Evolutionary conservation across 2,113 vertebrate genomes (phyloP).

Genomic region (Rhadina sibilatrix): DNA sequence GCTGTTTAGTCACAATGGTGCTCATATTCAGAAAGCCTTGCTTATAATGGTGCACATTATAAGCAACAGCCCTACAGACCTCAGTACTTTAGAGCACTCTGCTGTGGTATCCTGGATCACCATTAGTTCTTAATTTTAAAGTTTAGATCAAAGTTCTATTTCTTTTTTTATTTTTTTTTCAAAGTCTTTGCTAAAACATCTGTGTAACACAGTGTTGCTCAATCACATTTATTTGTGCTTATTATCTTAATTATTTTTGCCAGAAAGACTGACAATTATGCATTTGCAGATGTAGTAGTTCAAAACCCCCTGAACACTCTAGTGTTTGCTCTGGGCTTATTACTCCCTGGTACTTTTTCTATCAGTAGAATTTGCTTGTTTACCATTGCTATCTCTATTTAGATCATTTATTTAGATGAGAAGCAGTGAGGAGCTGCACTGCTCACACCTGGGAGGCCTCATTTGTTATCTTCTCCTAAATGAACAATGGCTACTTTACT

Average conservation of each 20-base stretch:
- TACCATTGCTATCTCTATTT: constrained; percentile 25
- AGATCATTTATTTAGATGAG: constrained; percentile 46
- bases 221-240: constrained; percentile 29
- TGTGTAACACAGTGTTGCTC: not conserved
- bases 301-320: not conserved
- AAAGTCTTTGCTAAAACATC: constrained; percentile 22
- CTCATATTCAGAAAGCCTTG: too few species aligned
- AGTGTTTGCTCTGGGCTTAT: constrained; percentile 51
- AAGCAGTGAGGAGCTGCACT: not conserved
- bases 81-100: not conserved
- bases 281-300: constrained; percentile 14
- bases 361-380: constrained; percentile 40
- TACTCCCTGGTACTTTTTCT: constrained; percentile 26
- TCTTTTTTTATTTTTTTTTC: not conserved
- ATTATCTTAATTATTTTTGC: constrained; percentile 52
- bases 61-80: not conserved
- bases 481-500: not conserved
- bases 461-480: constrained; percentile 32
- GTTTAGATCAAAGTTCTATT: not conserved
- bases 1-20: not conserved
- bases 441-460: constrained; percentile 17
- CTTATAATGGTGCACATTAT: not conserved
- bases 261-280: constrained; percentile 9
- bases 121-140: not conserved
- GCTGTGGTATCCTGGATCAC: rapidly evolving